phyloP scores from a whole-genome alignment of 2,888 invertebrate species.

The Phrixothrix hirtus region DNA sequence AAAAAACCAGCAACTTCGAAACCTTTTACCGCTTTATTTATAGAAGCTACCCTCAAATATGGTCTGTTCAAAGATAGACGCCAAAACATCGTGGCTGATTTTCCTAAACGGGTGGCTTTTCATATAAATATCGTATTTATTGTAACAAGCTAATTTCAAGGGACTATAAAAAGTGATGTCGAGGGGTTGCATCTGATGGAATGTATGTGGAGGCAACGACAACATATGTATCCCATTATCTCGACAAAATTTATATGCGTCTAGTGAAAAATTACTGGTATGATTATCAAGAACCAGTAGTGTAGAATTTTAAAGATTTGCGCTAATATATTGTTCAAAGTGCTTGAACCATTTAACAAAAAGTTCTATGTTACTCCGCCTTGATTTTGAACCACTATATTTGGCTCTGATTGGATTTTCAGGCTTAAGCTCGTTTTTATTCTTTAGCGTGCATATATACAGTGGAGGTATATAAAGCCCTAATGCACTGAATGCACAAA shows the following conservation, averaged over 20 bases:
- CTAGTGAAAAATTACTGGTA: neutral
- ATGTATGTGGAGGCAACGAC: constrained; percentile 36
- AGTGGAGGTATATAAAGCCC: too few species aligned
- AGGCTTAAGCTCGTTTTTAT: too few species aligned
- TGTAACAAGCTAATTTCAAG: constrained; percentile 8
- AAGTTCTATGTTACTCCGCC: too few species aligned
- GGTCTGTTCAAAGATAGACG: constrained; percentile 8
- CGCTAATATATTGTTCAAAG: too few species aligned
- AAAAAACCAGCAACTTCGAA: neutral
- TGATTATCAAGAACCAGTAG: constrained; percentile 3
- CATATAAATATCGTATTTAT: constrained; percentile 10
- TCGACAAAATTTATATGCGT: constrained; percentile 8
- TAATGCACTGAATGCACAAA: too few species aligned
- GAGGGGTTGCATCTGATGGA: constrained; percentile 34
- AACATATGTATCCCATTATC: constrained; percentile 29
- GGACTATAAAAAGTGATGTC: constrained; percentile 24
- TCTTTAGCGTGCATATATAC: too few species aligned
- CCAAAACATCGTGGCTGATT: constrained; percentile 12
- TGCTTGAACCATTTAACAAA: too few species aligned
- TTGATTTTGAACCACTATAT: too few species aligned
- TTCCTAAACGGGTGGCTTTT: constrained; percentile 1
- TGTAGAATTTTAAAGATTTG: neutral
- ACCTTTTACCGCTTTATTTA: neutral
- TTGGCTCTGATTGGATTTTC: too few species aligned
- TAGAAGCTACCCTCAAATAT: constrained; percentile 7